phyloP scores from a whole-genome alignment of 92 coral and sea anemone species.

The Heliopora coerulea region DNA sequence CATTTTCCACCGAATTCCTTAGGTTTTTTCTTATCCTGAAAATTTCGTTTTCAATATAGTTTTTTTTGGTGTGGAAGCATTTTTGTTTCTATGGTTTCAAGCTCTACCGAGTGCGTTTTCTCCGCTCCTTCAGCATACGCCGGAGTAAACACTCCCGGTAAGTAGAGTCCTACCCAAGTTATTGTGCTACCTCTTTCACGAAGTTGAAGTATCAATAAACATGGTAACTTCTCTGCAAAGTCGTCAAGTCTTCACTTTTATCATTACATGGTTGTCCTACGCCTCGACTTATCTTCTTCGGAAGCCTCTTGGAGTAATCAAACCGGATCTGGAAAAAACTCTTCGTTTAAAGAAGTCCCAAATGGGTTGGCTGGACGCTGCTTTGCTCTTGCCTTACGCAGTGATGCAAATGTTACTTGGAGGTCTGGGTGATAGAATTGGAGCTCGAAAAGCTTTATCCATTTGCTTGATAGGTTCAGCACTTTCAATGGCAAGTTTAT shows the following conservation, averaged over 20 bases:
- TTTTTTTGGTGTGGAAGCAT: too few species aligned
- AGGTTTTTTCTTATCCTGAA: too few species aligned
- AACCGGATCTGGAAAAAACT: constrained; percentile 71
- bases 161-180: too few species aligned
- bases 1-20: too few species aligned
- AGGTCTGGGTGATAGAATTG: constrained; percentile 92
- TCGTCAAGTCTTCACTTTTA: constrained; percentile 70
- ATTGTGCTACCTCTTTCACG: too few species aligned
- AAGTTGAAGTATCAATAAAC: too few species aligned
- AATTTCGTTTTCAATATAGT: too few species aligned
- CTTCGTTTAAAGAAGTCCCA: constrained; percentile 67
- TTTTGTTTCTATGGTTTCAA: too few species aligned
- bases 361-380: constrained; percentile 84
- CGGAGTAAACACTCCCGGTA: too few species aligned
- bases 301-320: constrained; percentile 94
- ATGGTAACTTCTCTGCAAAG: constrained; percentile 49
- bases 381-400: constrained; percentile 86
- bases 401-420: constrained; percentile 97
- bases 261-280: constrained; percentile 78
- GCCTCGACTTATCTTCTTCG: constrained; percentile 91
- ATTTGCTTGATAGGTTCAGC: constrained; percentile 83
- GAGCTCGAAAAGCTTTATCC: constrained; percentile 83
- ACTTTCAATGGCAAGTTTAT: constrained; percentile 80
- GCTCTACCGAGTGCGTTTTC: too few species aligned
- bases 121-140: too few species aligned